phyloP scores from a whole-genome alignment of 2,888 invertebrate genomes.

The Sarcophaga carnaria region DNA sequence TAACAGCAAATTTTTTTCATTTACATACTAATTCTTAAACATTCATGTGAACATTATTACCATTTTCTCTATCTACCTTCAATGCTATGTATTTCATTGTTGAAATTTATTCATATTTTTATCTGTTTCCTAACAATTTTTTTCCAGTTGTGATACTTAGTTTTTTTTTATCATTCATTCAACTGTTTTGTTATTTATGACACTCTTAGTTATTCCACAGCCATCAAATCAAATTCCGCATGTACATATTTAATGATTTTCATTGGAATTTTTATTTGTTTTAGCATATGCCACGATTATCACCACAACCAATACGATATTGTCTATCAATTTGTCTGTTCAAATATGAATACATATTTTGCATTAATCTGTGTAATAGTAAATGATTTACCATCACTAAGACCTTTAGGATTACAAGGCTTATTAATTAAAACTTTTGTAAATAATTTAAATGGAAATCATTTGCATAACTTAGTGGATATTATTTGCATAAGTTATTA shows the following conservation, averaged over 20 bases:
- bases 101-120: background rate
- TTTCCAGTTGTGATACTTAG: background rate
- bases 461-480: slow-evolving; percentile 7
- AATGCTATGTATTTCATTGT: background rate
- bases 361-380: slow-evolving; percentile 8
- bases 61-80: background rate
- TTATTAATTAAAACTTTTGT: slow-evolving; percentile 34
- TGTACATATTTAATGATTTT: background rate
- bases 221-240: background rate
- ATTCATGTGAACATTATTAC: background rate
- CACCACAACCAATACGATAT: background rate
- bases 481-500: background rate
- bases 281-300: background rate
- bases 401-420: slow-evolving; percentile 39
- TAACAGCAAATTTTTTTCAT: background rate
- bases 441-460: slow-evolving; percentile 31
- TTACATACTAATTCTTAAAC: background rate
- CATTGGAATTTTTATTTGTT: background rate
- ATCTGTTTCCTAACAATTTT: background rate
- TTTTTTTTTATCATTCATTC: background rate
- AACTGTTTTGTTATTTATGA: background rate
- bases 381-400: slow-evolving; percentile 35
- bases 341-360: background rate
- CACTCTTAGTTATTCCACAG: background rate
- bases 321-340: background rate